Conservation (phyloP, 2,113 vertebrate genomes). For the Toxotes jaculatrix region DNA sequence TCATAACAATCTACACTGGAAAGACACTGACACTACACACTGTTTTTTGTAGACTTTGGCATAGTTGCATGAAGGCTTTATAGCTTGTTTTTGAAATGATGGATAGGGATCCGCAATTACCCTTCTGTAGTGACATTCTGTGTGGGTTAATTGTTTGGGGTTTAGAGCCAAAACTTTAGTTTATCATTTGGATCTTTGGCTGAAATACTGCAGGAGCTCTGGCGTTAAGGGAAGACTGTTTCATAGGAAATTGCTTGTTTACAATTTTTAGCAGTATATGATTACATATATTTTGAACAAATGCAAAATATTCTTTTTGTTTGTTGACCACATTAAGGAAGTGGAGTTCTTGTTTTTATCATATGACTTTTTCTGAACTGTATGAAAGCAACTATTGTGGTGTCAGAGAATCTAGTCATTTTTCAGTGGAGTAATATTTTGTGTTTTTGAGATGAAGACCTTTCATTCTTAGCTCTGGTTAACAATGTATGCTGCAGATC, state of each 20-base stretch:
- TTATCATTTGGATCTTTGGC: slow-evolving; percentile 2
- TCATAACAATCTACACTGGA: neutral
- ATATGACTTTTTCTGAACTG: slow-evolving; percentile 16
- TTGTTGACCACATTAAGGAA: neutral
- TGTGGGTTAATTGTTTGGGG: neutral
- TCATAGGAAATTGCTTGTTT: slow-evolving; percentile 6
- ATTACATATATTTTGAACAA: neutral
- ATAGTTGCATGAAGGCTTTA: slow-evolving; percentile 16
- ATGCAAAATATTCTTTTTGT: neutral
- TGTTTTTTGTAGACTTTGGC: neutral
- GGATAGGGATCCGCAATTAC: neutral
- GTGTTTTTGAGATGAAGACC: neutral
- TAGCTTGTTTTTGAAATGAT: slow-evolving; percentile 19
- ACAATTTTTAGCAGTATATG: neutral
- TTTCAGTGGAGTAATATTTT: neutral
- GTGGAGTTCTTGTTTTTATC: slow-evolving; percentile 10
- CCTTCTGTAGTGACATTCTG: neutral
- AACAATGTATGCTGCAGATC: neutral
- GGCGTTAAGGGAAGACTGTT: neutral
- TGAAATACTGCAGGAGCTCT: neutral
- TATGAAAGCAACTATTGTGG: slow-evolving; percentile 13
- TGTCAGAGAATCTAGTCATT: neutral
- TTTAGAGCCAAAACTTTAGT: neutral
- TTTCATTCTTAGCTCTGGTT: neutral
- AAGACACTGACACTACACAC: neutral